Conservation (phyloP, 2,797 vertebrate species). For the Chrosomus eos region DNA sequence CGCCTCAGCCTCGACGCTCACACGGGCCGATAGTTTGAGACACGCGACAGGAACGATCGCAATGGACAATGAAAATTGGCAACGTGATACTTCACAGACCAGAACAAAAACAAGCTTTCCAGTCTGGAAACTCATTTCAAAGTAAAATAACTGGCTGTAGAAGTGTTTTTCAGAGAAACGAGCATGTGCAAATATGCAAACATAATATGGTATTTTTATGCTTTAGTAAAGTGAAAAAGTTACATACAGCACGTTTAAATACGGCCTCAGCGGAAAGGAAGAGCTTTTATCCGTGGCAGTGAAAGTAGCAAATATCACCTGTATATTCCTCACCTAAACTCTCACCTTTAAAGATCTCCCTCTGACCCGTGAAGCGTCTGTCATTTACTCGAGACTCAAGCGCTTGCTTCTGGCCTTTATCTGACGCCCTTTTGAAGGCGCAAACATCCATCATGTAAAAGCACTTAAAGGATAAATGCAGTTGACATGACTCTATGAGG, state of each 20-base stretch:
- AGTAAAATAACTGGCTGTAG: no score
- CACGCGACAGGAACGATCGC: no score
- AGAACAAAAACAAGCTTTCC: no score
- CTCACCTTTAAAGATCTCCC: constrained; percentile 55
- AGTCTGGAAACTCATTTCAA: no score
- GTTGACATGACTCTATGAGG: constrained; percentile 49
- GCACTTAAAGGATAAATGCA: constrained; percentile 50
- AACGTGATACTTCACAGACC: no score
- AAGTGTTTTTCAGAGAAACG: no score
- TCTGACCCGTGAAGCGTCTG: constrained; percentile 40
- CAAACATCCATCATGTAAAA: constrained; percentile 51
- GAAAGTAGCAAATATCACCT: constrained; percentile 31
- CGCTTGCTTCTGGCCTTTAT: constrained; percentile 46
- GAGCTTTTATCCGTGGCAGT: constrained; percentile 16
- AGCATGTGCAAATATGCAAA: no score
- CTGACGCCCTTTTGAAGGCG: constrained; percentile 47
- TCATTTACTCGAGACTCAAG: constrained; percentile 50
- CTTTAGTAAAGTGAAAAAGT: no score
- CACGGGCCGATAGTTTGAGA: no score
- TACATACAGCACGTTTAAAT: background rate
- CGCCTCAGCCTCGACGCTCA: no score
- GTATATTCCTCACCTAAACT: constrained; percentile 42
- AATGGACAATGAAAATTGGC: no score
- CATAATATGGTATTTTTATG: no score
- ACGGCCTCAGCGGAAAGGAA: background rate